These are phyloP conservation scores for Fundulus diaphanus DNA, from an alignment of 2,797 vertebrate species.

Conservation along the genomic window DNA sequence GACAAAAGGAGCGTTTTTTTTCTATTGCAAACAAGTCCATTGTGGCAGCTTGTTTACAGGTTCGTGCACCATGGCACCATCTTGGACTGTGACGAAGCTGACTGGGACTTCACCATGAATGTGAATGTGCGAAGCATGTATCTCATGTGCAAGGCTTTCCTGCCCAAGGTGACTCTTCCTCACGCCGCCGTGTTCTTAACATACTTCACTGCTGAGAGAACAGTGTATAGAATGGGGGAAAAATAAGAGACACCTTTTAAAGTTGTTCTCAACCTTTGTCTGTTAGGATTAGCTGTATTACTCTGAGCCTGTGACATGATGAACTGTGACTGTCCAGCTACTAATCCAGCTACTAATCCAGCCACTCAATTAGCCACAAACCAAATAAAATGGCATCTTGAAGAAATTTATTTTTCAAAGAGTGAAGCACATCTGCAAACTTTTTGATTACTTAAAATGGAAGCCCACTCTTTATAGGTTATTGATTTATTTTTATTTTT, in stretches of 20 bases:
- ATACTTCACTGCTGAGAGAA: constrained; percentile 15
- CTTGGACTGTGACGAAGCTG: constrained; percentile 90
- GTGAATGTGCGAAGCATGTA: constrained; percentile 95
- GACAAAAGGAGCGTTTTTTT: background rate
- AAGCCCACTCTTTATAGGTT: background rate
- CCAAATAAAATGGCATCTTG: constrained; percentile 41
- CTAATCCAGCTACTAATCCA: constrained; percentile 75
- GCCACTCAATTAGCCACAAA: constrained; percentile 50
- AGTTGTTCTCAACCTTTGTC: constrained; percentile 64
- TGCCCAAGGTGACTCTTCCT: constrained; percentile 87
- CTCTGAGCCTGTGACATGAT: constrained; percentile 64
- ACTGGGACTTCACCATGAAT: constrained; percentile 96
- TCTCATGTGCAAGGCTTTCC: constrained; percentile 92
- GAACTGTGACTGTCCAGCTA: constrained; percentile 48
- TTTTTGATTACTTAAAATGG: background rate
- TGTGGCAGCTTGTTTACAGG: constrained; percentile 61
- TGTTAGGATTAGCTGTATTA: constrained; percentile 68
- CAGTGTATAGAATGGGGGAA: constrained; percentile 7
- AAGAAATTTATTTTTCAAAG: constrained; percentile 4
- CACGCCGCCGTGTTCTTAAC: constrained; percentile 24
- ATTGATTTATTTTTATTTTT: constrained; percentile 28
- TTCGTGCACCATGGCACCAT: constrained; percentile 94
- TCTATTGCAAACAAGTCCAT: background rate
- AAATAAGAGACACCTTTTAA: constrained; percentile 57
- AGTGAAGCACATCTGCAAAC: background rate